phyloP scores from a whole-genome alignment of 2,888 invertebrate genomes.

The Acheta domesticus region DNA sequence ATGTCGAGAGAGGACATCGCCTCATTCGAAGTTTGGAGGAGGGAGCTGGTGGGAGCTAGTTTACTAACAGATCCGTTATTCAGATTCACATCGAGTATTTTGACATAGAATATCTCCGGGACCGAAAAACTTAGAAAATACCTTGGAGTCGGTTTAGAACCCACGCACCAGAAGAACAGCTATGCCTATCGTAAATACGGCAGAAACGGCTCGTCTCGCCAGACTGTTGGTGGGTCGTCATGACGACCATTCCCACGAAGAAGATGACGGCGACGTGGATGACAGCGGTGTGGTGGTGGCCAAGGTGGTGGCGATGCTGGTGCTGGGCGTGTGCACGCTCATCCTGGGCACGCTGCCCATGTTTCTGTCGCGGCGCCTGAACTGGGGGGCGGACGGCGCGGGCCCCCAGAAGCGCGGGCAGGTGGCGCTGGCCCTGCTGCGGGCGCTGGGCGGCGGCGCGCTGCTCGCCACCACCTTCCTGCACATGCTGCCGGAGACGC shows the following conservation, averaged over 20 bases:
- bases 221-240: not conserved
- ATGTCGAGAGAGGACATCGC: too few species aligned
- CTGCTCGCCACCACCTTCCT: slow-evolving; percentile 62
- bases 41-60: too few species aligned
- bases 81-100: too few species aligned
- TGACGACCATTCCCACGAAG: not conserved
- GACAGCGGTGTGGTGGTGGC: slow-evolving; percentile 59
- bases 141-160: too few species aligned
- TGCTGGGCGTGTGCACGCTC: slow-evolving; percentile 71
- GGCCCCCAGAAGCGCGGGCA: slow-evolving; percentile 41
- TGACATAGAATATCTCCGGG: too few species aligned
- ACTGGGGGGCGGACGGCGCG: slow-evolving; percentile 46
- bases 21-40: too few species aligned
- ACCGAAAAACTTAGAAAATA: too few species aligned
- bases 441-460: slow-evolving; percentile 67
- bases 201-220: too few species aligned
- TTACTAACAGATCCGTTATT: too few species aligned
- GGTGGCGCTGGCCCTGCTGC: slow-evolving; percentile 48
- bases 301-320: slow-evolving; percentile 74
- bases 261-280: slow-evolving; percentile 42
- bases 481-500: slow-evolving; percentile 62
- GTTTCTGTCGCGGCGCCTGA: slow-evolving; percentile 62
- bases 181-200: too few species aligned
- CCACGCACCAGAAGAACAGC: too few species aligned
- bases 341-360: slow-evolving; percentile 72